Evolutionary conservation across 37 sponge, comb jelly and placozoan species (phyloP).

Genomic region (Oscarella lobularis): DNA sequence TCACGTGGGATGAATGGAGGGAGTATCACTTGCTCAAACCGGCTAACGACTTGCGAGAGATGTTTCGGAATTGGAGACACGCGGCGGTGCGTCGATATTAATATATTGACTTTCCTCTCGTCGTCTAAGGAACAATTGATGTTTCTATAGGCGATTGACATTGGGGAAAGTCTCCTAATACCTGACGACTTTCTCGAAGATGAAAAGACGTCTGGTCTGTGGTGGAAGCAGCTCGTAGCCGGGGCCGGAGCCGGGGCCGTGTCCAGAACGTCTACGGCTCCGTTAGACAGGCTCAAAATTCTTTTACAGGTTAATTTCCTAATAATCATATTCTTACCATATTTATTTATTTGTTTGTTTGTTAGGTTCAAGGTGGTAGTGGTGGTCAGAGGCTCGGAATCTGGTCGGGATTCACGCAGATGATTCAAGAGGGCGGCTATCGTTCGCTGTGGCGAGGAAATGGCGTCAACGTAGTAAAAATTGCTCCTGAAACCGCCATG

Average conservation of each 20-base stretch:
- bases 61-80: constrained; percentile 55
- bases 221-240: constrained; percentile 91
- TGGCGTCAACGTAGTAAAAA: constrained; percentile 92
- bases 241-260: constrained; percentile 90
- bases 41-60: constrained; percentile 38
- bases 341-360: not conserved
- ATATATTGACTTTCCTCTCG: not conserved
- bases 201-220: constrained; percentile 58
- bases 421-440: constrained; percentile 81
- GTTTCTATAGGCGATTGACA: constrained; percentile 5
- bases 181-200: constrained; percentile 72
- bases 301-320: constrained; percentile 51
- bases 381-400: constrained; percentile 34
- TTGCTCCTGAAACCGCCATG: constrained; percentile 89
- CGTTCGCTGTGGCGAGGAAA: constrained; percentile 96
- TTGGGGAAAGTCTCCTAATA: constrained; percentile 8
- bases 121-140: not conserved
- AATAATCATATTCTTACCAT: not conserved
- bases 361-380: constrained; percentile 2
- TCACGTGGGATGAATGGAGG: constrained; percentile 90
- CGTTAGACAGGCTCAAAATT: constrained; percentile 89
- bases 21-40: constrained; percentile 79
- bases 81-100: constrained; percentile 42
- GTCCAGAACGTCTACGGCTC: constrained; percentile 86
- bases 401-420: constrained; percentile 47